Percentiles rank a stretch among this genome's conserved stretches.
Evolutionary conservation across 37 sponge, comb jelly and placozoan genomes (phyloP).

Genomic region (Aplysina aerophoba): DNA sequence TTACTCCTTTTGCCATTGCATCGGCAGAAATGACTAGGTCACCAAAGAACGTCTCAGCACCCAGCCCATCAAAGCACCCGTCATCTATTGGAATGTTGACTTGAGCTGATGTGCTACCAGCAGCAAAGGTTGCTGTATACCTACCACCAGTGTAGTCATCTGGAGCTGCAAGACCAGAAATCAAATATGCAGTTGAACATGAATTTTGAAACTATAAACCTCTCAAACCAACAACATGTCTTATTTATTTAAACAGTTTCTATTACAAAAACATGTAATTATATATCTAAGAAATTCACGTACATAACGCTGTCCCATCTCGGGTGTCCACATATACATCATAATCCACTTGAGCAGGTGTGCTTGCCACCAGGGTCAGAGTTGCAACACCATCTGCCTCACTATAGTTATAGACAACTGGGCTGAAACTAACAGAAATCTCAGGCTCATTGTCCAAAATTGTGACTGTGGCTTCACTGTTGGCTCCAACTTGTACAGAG

Average conservation of each 20-base stretch:
- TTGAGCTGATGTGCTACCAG: not conserved
- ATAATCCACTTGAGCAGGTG: not conserved
- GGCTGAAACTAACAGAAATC: too few relatives aligned
- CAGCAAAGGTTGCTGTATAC: not conserved
- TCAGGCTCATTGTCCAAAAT: too few relatives aligned
- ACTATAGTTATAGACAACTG: too few relatives aligned
- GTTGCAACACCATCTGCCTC: slow-evolving; percentile 10
- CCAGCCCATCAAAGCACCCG: not conserved
- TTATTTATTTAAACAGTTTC: too few relatives aligned
- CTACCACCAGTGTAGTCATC: slow-evolving; percentile 1
- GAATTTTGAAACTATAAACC: too few relatives aligned
- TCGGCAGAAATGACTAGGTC: not conserved
- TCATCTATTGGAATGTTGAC: not conserved
- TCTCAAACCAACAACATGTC: too few relatives aligned
- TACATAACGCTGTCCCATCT: not conserved
- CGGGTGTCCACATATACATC: not conserved
- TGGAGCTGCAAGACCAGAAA: not conserved
- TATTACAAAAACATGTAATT: too few relatives aligned
- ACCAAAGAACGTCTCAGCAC: not conserved
- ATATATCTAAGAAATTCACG: not conserved
- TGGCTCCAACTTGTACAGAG: too few relatives aligned
- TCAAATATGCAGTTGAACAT: too few relatives aligned
- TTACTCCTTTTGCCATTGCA: not conserved
- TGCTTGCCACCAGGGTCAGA: slow-evolving; percentile 1
- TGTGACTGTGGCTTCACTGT: too few relatives aligned